Percentiles rank a stretch among this genome's conserved stretches.
These are phyloP conservation scores for Chaetops frenatus DNA, from an alignment of 2,113 vertebrate species.

Conservation along the genomic window DNA sequence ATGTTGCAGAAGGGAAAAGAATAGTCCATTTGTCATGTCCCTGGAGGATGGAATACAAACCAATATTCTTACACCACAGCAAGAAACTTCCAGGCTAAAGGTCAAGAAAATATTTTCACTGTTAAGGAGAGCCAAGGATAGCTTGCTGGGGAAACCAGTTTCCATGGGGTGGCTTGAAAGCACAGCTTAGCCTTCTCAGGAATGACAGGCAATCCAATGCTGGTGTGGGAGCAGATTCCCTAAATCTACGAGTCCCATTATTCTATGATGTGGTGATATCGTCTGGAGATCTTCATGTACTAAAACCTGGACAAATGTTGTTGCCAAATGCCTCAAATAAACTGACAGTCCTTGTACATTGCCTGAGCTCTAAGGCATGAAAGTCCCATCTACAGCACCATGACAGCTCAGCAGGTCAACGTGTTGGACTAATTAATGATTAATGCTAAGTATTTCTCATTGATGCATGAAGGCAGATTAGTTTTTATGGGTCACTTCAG, in stretches of 20 bases:
- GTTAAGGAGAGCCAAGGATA: not conserved
- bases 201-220: not conserved
- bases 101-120: not conserved
- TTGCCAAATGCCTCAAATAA: not conserved
- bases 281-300: not conserved
- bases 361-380: not conserved
- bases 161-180: not conserved
- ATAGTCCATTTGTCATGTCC: not conserved
- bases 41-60: not conserved
- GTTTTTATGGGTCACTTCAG: not conserved
- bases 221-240: not conserved
- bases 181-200: not conserved
- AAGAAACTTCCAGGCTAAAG: not conserved
- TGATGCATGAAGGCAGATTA: constrained; percentile 7
- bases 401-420: not conserved
- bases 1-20: not conserved
- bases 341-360: not conserved
- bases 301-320: not conserved
- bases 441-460: not conserved
- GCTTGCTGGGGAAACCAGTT: not conserved
- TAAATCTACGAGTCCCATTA: not conserved
- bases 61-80: not conserved
- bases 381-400: not conserved
- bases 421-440: not conserved
- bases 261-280: not conserved